Conservation (phyloP, 2,888 invertebrate genomes). For the Plemyria rubiginata region DNA sequence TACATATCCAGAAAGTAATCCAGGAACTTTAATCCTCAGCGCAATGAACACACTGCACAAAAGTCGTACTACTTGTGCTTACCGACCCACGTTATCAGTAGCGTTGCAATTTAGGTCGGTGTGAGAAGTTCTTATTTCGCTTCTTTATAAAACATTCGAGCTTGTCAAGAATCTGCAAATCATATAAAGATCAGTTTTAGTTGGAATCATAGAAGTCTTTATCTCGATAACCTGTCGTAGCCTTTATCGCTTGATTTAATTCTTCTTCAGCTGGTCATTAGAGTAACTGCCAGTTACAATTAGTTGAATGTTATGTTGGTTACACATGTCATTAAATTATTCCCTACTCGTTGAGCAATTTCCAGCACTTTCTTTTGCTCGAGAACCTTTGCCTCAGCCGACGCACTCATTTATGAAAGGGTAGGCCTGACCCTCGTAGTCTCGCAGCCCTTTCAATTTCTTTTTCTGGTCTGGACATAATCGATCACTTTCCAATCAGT, state of each 20-base stretch:
- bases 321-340: not conserved
- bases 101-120: conserved; percentile 36
- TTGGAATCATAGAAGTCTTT: too few relatives aligned
- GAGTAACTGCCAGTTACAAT: too few relatives aligned
- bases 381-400: conserved; percentile 5
- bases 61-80: conserved; percentile 21
- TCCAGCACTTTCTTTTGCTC: not conserved
- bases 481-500: conserved; percentile 62
- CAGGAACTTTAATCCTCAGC: conserved; percentile 35
- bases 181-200: too few relatives aligned
- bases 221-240: too few relatives aligned
- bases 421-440: conserved; percentile 12
- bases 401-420: conserved; percentile 44
- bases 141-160: too few relatives aligned
- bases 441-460: conserved; percentile 46
- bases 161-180: too few relatives aligned
- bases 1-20: conserved; percentile 47
- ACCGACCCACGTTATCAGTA: conserved; percentile 28
- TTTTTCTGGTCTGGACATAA: conserved; percentile 50
- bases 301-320: too few relatives aligned
- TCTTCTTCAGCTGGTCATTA: too few relatives aligned
- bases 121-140: conserved; percentile 1
- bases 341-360: not conserved
- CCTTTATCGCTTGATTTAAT: too few relatives aligned
- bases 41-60: conserved; percentile 31